Conservation (phyloP, 2,113 vertebrate genomes). For the Microcebus murinus region DNA sequence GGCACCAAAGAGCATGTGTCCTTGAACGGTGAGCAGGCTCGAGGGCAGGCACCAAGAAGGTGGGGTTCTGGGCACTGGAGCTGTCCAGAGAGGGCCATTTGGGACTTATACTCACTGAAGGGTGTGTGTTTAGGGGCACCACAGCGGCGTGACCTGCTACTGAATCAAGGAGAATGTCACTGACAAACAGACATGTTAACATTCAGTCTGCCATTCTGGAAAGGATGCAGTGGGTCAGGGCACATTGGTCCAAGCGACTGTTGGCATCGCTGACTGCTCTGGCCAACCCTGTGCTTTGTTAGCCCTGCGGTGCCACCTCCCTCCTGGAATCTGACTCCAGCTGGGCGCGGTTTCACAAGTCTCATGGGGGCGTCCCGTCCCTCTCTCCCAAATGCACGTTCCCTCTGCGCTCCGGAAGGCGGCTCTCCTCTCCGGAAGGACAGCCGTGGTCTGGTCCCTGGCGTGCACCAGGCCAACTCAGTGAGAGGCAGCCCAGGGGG, state of each 20-base stretch:
- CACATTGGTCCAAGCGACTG: rapidly evolving
- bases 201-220: not conserved
- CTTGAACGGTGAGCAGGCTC: not conserved
- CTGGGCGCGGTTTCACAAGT: not conserved
- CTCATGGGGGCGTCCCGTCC: not conserved
- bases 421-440: not conserved
- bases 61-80: not conserved
- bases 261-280: not conserved
- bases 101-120: too few species aligned
- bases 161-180: too few species aligned
- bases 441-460: too few species aligned
- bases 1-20: too few species aligned
- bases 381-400: not conserved
- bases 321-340: too few species aligned
- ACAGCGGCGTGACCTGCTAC: too few species aligned
- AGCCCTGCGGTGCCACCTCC: not conserved
- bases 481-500: not conserved
- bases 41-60: not conserved
- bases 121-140: not conserved
- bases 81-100: too few species aligned
- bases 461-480: not conserved
- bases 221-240: not conserved
- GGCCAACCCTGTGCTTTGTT: not conserved
- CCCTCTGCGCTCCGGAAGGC: not conserved
- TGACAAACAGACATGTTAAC: rapidly evolving